Conservation (phyloP, 2,797 vertebrate species). For the Chaenodraco wilsoni region DNA sequence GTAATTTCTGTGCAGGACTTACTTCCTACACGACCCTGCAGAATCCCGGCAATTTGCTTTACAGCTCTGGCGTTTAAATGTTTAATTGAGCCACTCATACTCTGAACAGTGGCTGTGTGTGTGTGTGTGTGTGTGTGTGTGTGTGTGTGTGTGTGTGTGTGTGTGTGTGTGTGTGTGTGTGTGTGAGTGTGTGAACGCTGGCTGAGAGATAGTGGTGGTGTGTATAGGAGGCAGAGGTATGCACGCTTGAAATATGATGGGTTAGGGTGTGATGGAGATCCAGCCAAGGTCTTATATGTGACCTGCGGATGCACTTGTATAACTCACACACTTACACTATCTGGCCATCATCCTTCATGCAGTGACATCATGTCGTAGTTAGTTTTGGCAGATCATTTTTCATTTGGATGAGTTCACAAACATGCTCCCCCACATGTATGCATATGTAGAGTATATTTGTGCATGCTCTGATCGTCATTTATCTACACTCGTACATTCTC, state of each 20-base stretch:
- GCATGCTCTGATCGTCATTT: not conserved
- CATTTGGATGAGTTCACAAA: not conserved
- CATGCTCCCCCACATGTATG: not conserved
- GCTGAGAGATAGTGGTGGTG: conserved; percentile 23
- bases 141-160: conserved; percentile 36
- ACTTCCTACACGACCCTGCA: conserved; percentile 72
- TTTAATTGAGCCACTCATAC: conserved; percentile 81
- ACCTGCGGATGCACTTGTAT: conserved; percentile 38
- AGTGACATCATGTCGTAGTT: conserved; percentile 8
- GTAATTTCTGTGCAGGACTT: conserved; percentile 76
- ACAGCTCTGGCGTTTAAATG: conserved; percentile 79
- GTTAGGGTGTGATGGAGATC: conserved; percentile 48
- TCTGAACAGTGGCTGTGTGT: conserved; percentile 45
- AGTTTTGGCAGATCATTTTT: conserved; percentile 21
- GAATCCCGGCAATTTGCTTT: conserved; percentile 81
- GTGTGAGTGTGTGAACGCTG: conserved; percentile 15
- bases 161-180: conserved; percentile 34
- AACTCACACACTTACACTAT: conserved; percentile 32
- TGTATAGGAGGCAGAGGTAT: conserved; percentile 21
- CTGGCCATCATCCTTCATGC: conserved; percentile 2
- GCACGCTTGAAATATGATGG: conserved; percentile 53
- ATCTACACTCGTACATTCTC: not conserved
- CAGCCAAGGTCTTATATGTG: conserved; percentile 53
- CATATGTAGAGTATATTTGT: not conserved
- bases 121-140: too few species aligned